A percentile compares a stretch with the other conserved stretches of the same genome.
phyloP scores from a whole-genome alignment of 2,113 vertebrate species.

The Pseudorhombus dupliciocellatus region DNA sequence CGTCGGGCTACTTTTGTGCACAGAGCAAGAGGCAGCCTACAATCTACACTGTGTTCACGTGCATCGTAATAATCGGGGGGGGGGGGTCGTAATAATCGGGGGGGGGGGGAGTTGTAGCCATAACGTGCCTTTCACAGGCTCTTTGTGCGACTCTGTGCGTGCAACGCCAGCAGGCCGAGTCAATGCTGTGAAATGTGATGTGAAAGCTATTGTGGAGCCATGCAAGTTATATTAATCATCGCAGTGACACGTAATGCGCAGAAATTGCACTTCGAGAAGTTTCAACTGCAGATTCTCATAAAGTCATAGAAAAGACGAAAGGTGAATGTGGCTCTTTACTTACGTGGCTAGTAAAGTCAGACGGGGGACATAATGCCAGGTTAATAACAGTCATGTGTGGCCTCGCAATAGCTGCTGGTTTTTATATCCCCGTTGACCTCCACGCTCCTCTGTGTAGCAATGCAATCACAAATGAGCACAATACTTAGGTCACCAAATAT shows the following conservation, averaged over 20 bases:
- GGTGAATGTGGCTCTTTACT: constrained; percentile 8
- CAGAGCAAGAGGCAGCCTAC: not conserved
- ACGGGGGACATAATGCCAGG: constrained; percentile 5
- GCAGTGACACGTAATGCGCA: constrained; percentile 48
- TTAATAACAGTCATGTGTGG: constrained; percentile 43
- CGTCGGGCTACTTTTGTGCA: not conserved
- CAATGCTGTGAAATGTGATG: constrained; percentile 67
- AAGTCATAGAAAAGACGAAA: constrained; percentile 11
- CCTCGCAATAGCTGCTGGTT: constrained; percentile 20
- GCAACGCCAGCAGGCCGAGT: constrained; percentile 47
- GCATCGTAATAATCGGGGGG: no score
- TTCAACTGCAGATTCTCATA: constrained; percentile 23
- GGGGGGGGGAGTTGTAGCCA: no score
- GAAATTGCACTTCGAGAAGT: constrained; percentile 49
- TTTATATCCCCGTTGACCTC: constrained; percentile 31
- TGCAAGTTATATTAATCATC: constrained; percentile 68
- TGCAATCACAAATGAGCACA: constrained; percentile 25
- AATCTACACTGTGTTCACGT: not conserved
- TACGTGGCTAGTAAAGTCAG: constrained; percentile 11
- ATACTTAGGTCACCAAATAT: not conserved
- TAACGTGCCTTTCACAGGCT: constrained; percentile 20
- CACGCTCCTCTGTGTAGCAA: constrained; percentile 8
- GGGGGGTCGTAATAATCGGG: no score
- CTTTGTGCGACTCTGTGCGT: constrained; percentile 17
- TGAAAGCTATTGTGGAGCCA: constrained; percentile 66